These are phyloP conservation scores for Malurus elegans DNA, from an alignment of 2,113 vertebrate species.

Conservation along the genomic window DNA sequence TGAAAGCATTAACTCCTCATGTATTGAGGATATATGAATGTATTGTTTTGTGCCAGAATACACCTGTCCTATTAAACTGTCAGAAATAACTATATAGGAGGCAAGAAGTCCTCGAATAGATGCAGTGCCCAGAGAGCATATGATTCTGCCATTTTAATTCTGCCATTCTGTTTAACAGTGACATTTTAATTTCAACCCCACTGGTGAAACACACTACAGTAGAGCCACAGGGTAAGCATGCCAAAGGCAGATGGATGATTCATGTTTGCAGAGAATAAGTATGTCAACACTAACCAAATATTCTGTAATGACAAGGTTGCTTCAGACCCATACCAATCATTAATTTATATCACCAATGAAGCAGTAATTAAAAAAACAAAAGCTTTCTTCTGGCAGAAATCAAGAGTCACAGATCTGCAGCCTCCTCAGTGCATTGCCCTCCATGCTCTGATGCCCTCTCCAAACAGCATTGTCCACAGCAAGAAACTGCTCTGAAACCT, in stretches of 20 bases:
- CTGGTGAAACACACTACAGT: conserved; percentile 21
- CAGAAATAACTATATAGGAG: conserved; percentile 5
- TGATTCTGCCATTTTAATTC: conserved; percentile 3
- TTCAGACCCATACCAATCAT: not conserved
- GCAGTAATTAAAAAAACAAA: not conserved
- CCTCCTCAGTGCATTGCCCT: not conserved
- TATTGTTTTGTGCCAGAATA: conserved; percentile 3
- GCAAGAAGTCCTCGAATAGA: not conserved
- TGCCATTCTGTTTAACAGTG: conserved; percentile 17
- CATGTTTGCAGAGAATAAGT: not conserved
- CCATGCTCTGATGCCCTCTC: not conserved
- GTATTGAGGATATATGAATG: not conserved
- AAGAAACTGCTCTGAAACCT: not conserved
- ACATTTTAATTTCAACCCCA: conserved; percentile 41
- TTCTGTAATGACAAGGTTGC: not conserved
- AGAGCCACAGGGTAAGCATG: not conserved
- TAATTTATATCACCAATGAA: conserved; percentile 8
- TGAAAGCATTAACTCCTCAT: not conserved
- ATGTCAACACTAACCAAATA: conserved; percentile 39
- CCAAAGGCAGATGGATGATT: conserved; percentile 11
- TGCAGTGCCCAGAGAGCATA: not conserved
- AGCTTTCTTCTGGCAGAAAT: not conserved
- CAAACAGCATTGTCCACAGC: not conserved
- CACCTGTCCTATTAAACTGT: conserved; percentile 24
- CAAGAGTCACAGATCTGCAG: not conserved